Evolutionary conservation across 30 jellyfish, hydroid and myxozoan species (phyloP), one percentile per base, ranked within the genome.

Genomic region (Aurelia sp.): DNA sequence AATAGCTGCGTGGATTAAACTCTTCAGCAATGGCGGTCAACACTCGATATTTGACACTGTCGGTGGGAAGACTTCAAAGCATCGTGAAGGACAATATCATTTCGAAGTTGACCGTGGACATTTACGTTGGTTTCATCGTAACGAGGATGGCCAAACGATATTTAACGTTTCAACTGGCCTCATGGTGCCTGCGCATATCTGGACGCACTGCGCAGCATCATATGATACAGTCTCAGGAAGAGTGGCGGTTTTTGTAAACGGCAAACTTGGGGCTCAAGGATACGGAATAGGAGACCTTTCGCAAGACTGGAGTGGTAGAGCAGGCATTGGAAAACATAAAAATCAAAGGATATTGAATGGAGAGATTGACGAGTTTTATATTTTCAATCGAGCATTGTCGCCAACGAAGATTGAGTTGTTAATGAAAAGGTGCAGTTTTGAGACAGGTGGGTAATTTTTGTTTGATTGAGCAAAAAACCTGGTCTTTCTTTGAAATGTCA

Each of bases 141-240:
- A 90, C 85, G 97, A 87, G 71, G 99, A 90, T 17, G 91, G 92
- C 30, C 85, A 88, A 3, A 81, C 82, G 19, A 90, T 90, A 10
- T 95, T 95, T 74, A 95, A 95, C 63, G 88, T 90, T 11, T 89
- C 98, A 3, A 91, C 99, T 19, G 98, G 98, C 35, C 75, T 95
- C 35, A 85, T 89, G 97, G 93, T 95, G 12, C 99, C 99, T 17
- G 98, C 99, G 64, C 99, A 95, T 79, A 88, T 86, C 21, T 95
- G 99, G 99, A 95, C 99, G 24, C 99, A 95, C 89, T 89, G 97
- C 83, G 96, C 99, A 33, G 99, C 98, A 13, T 83, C 99, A 0
- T 95, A 95, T 70, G 90, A 88, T 50, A 84, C 91, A 48, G 80
- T 78, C 13, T 74, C 96, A 1, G 98, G 99, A 20, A 63, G 91